Base-by-base conservation (phyloP, 2,888 invertebrate genomes). In the Euproctis similis region DNA sequence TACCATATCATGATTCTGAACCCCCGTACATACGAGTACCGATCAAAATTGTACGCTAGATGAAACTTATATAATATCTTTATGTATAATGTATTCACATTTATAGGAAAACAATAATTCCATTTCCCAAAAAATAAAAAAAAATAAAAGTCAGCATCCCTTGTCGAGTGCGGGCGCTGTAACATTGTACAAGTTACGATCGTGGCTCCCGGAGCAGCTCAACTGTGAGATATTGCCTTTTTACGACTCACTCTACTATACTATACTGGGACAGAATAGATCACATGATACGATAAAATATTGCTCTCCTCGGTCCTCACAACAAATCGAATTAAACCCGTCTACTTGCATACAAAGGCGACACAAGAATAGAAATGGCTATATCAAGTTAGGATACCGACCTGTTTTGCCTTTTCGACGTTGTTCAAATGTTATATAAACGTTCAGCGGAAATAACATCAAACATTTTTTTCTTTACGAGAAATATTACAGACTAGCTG, bases 231-330 rank as follows among this genome's bases (percentile, higher is more conserved):
- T 81, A 84, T 84, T 82, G 71, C 82, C 72, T 82, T 84, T 84
- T 82, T 82, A 84, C 78, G 69, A 62, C 81, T 73, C 80, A 78
- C 81, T 81, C 75, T 75, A 72, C 80, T 78, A 77, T 77, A 77
- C 74, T 72, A 53, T 46, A 48, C 43, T 56, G 69, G 77, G 73
- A 80, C 76, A 81, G 76, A 81, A 81, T 75, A 81, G 82, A 82
- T 82, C 82, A 81, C 81, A 82, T 78, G 78, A 78, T 82, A 70
- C 78, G 73, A 82, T 84, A 81, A 84, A 82, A 84, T 81, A 82
- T 81, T 71, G 75, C 80, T n/a, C n/a, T n/a, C 74, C 74, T 74
- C 70, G 66, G 71, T 70, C 67, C 68, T 71, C 62, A 59, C 60
- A 66, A 67, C 72, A 81, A 84, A 82, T 82, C 71, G 82, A 81